Evolutionary conservation across 1,140 invertebrate genomes (phyloP), one percentile per base, ranked within the genome.

Genomic region (Coelopa frigida): DNA sequence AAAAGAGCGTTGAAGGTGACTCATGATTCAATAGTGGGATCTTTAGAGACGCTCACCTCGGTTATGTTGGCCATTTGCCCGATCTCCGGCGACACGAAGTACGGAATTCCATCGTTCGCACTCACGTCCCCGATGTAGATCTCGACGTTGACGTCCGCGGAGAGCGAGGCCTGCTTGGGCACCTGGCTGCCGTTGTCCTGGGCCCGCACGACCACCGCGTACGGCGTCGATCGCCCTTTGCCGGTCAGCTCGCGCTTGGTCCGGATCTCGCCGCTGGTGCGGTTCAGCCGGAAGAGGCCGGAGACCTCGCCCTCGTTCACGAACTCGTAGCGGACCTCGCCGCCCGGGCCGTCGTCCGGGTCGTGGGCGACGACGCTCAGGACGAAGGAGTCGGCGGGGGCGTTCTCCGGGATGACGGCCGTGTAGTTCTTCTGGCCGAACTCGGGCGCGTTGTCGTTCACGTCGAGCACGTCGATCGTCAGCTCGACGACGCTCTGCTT

Each of bases 111-210:
- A 61, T 90, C 87, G 58, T 90, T 90, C 44, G 81, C 80, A 31
- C 85, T 85, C 0, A 90, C 83, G 57, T 91, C 86, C 0, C 86
- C 85, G 20, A 91, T 82, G 50, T 82, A 85, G 2, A 90, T 57
- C 2, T 75, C 72, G 0, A 89, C 58, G 17, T 75, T 73, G 0
- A 81, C 76, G 36, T 86, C 82, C 0, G 78, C 74, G 40, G 71
- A 77, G 2, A 86, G 70, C 0, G 61, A 68, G 1, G 56, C 48
- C 21, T 67, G 66, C 40, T 69, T 70, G 14, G 59, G 55, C 21
- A 76, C 58, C 20, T 78, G 77, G 12, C 75, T 75, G 1, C 85
- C 87, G 41, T 77, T 75, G 67, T 91, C 87, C 49, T 81, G 76
- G 0, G 83, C 85, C 14, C 80, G 68, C 2, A 87, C 74, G 14